A percentile compares a stretch with the other conserved stretches of the same genome.
phyloP scores from a whole-genome alignment of 2,888 invertebrate genomes.

The Rhagophthalmus giganteus region DNA sequence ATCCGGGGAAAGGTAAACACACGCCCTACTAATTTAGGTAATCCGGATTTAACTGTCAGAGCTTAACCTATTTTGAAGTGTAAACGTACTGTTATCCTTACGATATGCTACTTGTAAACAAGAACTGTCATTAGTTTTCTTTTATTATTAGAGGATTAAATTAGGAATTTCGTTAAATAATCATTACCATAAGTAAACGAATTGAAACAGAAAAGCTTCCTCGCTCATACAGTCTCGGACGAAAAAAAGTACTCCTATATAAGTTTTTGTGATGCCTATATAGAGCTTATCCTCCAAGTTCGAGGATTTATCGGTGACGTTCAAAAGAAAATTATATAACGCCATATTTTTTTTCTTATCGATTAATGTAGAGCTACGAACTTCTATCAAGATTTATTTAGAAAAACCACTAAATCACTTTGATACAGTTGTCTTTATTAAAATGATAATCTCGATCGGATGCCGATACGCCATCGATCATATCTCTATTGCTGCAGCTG shows the following conservation, averaged over 20 bases:
- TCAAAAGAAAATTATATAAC: not conserved
- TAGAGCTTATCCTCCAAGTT: not conserved
- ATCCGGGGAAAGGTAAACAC: slow-evolving; percentile 29
- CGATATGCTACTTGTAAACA: slow-evolving; percentile 5
- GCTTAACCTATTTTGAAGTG: slow-evolving; percentile 20
- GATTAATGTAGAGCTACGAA: not conserved
- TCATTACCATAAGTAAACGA: no score
- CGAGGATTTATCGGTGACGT: not conserved
- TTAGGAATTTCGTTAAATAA: no score
- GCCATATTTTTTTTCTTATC: not conserved
- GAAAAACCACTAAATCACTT: not conserved
- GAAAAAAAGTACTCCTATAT: no score
- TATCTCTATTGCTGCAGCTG: slow-evolving; percentile 5
- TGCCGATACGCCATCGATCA: slow-evolving; percentile 10
- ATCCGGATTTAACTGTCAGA: slow-evolving; percentile 26
- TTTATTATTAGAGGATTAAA: no score
- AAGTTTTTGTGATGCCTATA: no score
- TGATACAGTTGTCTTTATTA: not conserved
- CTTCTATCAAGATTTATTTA: not conserved
- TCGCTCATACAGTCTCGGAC: no score
- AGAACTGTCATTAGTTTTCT: not conserved
- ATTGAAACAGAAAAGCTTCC: no score
- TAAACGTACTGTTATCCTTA: not conserved
- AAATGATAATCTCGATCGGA: not conserved
- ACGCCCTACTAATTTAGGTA: slow-evolving; percentile 29